These are phyloP conservation scores for Odontamblyopus rebecca DNA, from an alignment of 2,797 vertebrate genomes.

Conservation along the genomic window DNA sequence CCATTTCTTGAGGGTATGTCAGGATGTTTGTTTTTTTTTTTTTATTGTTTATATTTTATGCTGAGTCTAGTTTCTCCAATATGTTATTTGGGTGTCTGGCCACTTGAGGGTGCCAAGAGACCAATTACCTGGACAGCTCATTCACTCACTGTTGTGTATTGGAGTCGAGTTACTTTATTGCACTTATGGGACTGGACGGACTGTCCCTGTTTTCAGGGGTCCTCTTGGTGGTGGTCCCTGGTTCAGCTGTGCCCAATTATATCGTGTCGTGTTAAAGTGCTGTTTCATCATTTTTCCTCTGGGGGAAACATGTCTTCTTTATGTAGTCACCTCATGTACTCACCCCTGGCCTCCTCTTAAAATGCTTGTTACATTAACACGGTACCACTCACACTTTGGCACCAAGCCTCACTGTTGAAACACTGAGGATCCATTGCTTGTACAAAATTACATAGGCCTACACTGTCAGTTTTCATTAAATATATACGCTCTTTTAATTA, in stretches of 20 bases:
- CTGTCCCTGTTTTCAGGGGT: neutral
- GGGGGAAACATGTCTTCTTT: constrained; percentile 35
- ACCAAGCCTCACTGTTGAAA: neutral
- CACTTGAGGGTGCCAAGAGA: constrained; percentile 65
- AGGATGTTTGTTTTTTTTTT: too few relatives aligned
- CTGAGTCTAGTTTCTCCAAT: neutral
- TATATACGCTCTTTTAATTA: neutral
- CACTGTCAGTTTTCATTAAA: neutral
- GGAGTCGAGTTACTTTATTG: neutral
- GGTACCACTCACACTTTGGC: constrained; percentile 10
- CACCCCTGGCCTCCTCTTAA: constrained; percentile 17
- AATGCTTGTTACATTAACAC: constrained; percentile 9
- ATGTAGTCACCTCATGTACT: constrained; percentile 17
- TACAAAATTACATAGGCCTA: neutral
- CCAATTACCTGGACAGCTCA: constrained; percentile 18
- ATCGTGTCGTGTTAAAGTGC: constrained; percentile 37
- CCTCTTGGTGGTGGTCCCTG: constrained; percentile 18
- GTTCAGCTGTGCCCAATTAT: constrained; percentile 57
- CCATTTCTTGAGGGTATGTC: too few relatives aligned
- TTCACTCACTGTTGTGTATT: neutral
- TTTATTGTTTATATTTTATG: too few relatives aligned
- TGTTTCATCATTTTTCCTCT: constrained; percentile 49
- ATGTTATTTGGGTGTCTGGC: constrained; percentile 27
- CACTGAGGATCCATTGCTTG: neutral
- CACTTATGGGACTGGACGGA: constrained; percentile 8